Percentiles rank a stretch among this genome's conserved stretches.
Conservation (phyloP, 2,113 vertebrate genomes). For the Cnemophilus loriae region DNA sequence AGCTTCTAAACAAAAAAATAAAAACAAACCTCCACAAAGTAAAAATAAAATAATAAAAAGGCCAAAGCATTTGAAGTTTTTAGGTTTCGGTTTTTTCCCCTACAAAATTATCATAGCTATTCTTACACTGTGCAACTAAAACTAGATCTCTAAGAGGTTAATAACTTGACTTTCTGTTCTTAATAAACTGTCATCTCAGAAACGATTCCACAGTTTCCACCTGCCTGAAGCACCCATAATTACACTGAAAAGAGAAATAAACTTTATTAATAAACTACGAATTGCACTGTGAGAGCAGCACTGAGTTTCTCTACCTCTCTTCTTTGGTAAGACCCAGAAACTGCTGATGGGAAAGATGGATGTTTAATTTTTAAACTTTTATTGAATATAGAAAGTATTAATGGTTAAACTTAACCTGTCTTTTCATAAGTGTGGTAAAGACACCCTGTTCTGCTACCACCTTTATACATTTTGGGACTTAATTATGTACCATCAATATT, state of each 20-base stretch:
- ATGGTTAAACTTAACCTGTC: constrained; percentile 9
- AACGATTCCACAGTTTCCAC: background rate
- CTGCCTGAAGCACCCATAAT: background rate
- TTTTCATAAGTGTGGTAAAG: background rate
- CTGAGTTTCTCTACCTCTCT: background rate
- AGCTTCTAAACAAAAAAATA: background rate
- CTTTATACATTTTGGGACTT: background rate
- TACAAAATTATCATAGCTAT: background rate
- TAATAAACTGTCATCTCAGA: background rate
- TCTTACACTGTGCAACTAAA: background rate
- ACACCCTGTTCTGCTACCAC: background rate
- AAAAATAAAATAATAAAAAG: background rate
- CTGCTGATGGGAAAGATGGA: background rate
- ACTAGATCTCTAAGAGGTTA: background rate
- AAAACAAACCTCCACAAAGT: background rate
- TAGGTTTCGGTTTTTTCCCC: background rate
- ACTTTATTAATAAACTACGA: background rate
- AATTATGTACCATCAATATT: constrained; percentile 24
- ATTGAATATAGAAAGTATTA: constrained; percentile 3
- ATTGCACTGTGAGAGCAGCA: background rate
- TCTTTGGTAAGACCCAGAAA: background rate
- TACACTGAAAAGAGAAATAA: background rate
- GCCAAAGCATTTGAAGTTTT: background rate
- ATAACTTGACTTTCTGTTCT: background rate
- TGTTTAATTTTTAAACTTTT: background rate